Evolutionary conservation across 2,888 invertebrate genomes (phyloP).

Genomic region (Euphydryas editha): DNA sequence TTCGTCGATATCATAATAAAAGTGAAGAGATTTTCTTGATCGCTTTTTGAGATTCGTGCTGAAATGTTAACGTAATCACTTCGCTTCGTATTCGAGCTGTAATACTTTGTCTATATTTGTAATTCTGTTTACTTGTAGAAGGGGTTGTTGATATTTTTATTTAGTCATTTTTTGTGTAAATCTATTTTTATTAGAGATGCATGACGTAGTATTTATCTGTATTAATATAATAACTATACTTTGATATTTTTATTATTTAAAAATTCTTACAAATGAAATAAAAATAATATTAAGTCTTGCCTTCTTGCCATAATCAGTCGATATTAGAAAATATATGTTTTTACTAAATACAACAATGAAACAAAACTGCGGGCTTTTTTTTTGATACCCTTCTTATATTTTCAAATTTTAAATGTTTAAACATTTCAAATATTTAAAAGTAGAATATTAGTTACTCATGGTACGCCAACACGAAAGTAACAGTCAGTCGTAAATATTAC

Average conservation of each 20-base stretch:
- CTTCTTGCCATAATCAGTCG: no score
- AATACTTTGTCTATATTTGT: neutral
- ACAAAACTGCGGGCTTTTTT: no score
- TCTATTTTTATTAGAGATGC: neutral
- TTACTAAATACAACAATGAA: no score
- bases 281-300: no score
- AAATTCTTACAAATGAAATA: no score
- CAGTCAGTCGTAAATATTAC: neutral
- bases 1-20: slow-evolving; percentile 27
- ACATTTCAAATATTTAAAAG: no score
- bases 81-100: neutral
- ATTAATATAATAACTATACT: neutral
- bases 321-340: no score
- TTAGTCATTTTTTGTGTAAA: neutral
- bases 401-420: no score
- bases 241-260: no score
- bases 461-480: neutral
- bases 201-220: neutral
- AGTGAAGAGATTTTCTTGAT: slow-evolving; percentile 24
- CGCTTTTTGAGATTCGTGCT: slow-evolving; percentile 19
- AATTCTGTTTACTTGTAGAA: neutral
- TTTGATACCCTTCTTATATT: no score
- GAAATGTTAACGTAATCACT: slow-evolving; percentile 12
- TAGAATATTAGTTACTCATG: neutral
- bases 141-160: neutral